phyloP scores from a whole-genome alignment of 2,888 invertebrate species.

The Pardosa pseudoannulata region DNA sequence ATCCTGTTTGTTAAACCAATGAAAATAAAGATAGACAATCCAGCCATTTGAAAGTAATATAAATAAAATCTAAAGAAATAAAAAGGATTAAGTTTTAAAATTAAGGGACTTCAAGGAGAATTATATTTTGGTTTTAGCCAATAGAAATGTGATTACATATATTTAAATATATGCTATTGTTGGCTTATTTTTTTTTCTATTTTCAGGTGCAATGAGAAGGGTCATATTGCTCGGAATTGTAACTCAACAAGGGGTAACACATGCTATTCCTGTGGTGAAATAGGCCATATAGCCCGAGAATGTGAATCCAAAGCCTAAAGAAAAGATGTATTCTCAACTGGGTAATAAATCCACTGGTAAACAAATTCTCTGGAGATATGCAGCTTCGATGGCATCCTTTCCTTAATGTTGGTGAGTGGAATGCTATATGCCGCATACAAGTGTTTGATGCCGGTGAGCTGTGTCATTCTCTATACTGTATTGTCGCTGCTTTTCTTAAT shows the following conservation, averaged over 20 bases:
- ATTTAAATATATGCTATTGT: too few species aligned
- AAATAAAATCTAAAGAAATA: too few species aligned
- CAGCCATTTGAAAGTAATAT: too few species aligned
- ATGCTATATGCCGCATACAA: conserved; percentile 62
- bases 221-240: conserved; percentile 79
- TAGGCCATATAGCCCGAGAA: conserved; percentile 79
- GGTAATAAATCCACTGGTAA: conserved; percentile 16
- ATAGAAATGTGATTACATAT: too few species aligned
- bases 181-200: not conserved
- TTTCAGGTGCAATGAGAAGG: conserved; percentile 78
- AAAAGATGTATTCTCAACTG: conserved; percentile 47
- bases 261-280: conserved; percentile 78
- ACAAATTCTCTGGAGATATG: conserved; percentile 74
- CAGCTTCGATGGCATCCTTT: conserved; percentile 71
- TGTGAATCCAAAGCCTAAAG: conserved; percentile 75
- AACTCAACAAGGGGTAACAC: conserved; percentile 74
- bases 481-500: conserved; percentile 64
- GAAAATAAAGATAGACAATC: too few species aligned
- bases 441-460: conserved; percentile 69
- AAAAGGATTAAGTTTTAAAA: too few species aligned
- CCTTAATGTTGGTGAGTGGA: conserved; percentile 54
- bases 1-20: too few species aligned
- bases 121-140: too few species aligned
- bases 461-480: conserved; percentile 59
- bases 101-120: too few species aligned